Percentiles rank a stretch among this genome's conserved stretches.
phyloP scores from a whole-genome alignment of 1,140 invertebrate genomes.

The Zaprionus kolodkinae region DNA sequence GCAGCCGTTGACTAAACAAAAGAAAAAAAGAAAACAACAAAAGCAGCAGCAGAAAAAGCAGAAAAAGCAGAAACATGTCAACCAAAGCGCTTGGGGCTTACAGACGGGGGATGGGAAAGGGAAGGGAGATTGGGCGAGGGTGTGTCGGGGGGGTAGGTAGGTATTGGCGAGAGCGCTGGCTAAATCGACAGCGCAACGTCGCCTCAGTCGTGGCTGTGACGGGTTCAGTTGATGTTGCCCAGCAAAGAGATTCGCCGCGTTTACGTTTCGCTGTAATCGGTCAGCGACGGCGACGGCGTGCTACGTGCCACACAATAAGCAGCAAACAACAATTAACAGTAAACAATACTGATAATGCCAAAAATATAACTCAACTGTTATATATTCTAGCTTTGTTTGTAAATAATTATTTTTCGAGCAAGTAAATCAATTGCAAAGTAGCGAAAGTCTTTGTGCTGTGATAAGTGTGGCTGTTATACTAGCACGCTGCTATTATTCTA shows the following conservation, averaged over 20 bases:
- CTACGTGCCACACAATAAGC: constrained; percentile 5
- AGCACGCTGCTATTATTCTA: not conserved
- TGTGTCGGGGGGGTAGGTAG: constrained; percentile 15
- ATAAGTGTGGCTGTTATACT: constrained; percentile 21
- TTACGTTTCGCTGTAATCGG: not conserved
- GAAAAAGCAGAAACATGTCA: constrained; percentile 60
- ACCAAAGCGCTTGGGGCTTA: constrained; percentile 31
- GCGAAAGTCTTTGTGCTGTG: no score
- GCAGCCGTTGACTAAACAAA: constrained; percentile 31
- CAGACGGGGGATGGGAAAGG: constrained; percentile 24
- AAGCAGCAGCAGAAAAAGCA: constrained; percentile 27
- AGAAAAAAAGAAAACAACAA: constrained; percentile 7
- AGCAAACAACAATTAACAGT: not conserved
- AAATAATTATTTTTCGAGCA: no score
- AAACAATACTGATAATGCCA: not conserved
- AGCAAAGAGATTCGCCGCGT: constrained; percentile 15
- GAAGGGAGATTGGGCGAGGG: not conserved
- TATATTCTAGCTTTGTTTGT: not conserved
- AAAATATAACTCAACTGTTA: not conserved
- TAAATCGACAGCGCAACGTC: constrained; percentile 20
- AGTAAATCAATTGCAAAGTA: no score
- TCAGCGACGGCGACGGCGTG: no score
- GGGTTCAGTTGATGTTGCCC: constrained; percentile 60
- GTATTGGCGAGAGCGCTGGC: not conserved
- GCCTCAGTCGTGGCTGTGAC: constrained; percentile 68